Base-by-base conservation (phyloP, 2,888 invertebrate genomes). In the Hipparchia sbordonii region DNA sequence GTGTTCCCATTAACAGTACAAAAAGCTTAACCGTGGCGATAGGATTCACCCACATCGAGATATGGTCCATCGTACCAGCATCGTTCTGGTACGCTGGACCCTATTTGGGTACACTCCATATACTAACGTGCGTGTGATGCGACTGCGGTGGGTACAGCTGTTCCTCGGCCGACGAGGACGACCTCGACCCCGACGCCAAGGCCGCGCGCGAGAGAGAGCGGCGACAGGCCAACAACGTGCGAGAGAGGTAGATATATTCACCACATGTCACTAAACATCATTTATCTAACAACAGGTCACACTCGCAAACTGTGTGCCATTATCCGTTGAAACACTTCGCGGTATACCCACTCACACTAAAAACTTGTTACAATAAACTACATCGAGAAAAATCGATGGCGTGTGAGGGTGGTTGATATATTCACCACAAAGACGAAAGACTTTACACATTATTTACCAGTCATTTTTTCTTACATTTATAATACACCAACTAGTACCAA, bases 201-300 rank as follows among this genome's bases (percentile, higher is more conserved):
- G 97, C 97, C 84, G 97, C 98, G 93, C 96, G 98, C 89, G 98
- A 99, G 95, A 96, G 97, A 94, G 98, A 99, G 94, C 95, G 99
- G 84, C 95, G 99, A 81, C 98, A 98, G 94, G 98, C 99, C 87
- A 99, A 99, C 96, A 99, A 99, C 95, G 98, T 98, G 81, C 95
- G 99, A 85, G 98, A 98, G 96, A 97, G 98, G 98, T 98, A 94
- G 94, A 82, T 54, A 62, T 69, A 71, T 5, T 39, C 39, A 39
- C 39, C 48, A 70, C 70, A 71, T 62, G 61, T 48, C 48, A 48
- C 48, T 8, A 48, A 6, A 48, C 48, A 6, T 7, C 48, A 48
- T 6, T 8, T 7, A 4, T 7, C 48, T 39, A 70, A 13, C 61
- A 70, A 13, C 61, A 61, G n/a, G 45, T 45, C 9, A 33, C n/a